Base-by-base conservation (phyloP, 2,888 invertebrate species). In the Brachylomia viminalis region DNA sequence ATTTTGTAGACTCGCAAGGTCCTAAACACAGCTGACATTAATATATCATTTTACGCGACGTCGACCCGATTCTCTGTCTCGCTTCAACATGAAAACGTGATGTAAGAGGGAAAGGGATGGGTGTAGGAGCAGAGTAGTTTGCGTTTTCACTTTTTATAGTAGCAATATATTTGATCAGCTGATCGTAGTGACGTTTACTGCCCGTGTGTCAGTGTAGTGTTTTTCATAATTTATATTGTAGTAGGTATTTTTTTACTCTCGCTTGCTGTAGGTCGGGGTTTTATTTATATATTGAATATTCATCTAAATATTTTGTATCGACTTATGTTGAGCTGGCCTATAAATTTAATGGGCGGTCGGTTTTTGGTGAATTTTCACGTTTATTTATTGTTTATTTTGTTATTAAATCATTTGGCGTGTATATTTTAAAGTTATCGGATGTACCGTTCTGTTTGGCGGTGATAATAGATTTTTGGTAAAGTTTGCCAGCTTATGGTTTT, bases 81-180 rank as follows among this genome's bases (percentile, higher is more conserved):
- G 75, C 90, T 84, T 66, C 33, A 61, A 79, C 82, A 66, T 52
- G 72, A 67, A 68, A 74, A 38, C 49, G 27, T 27, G 54, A 58
- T 77, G 77, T 72, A 79, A 56, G 92, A 68, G 78, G 49, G 93
- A 95, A 79, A 87, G 92, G 89, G 95, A 96, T 91, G 77, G 90
- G 77, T 79, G 88, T 89, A 89, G 92, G 92, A 92, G 92, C 93
- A 91, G 92, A 94, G 93, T 94, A 93, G 94, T 95, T 95, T 92
- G 94, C 93, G 96, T 96, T 96, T 96, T 96, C 96, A 96, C 96
- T 96, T 96, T 96, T 96, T 96, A 96, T 96, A 96, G 96, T 95
- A 95, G 96, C 95, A 95, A 96, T 96, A 95, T 96, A 96, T 96
- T 96, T 96, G 96, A 96, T 96, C 96, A 96, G 96, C 96, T 96